phyloP scores from a whole-genome alignment of 1,140 invertebrate genomes.

The Anthonomus grandis region DNA sequence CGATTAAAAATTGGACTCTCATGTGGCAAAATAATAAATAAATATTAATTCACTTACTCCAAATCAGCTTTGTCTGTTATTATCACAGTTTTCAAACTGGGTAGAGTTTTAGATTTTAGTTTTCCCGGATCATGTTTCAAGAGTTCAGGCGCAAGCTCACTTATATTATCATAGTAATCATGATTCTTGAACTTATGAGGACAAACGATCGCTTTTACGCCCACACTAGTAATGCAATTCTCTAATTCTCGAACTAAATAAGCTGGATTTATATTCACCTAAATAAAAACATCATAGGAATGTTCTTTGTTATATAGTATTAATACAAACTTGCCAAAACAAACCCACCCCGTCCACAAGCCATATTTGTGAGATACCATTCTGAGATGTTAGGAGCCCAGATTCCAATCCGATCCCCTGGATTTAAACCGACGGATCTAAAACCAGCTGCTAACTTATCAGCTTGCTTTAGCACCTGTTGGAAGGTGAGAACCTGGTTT shows the following conservation, averaged over 20 bases:
- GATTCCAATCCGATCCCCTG: conserved; percentile 81
- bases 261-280: conserved; percentile 82
- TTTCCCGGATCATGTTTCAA: conserved; percentile 44
- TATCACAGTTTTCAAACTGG: conserved; percentile 34
- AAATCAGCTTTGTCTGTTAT: conserved; percentile 28
- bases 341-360: conserved; percentile 76
- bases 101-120: conserved; percentile 42
- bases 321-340: conserved; percentile 60
- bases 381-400: conserved; percentile 84
- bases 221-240: conserved; percentile 77
- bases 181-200: conserved; percentile 63
- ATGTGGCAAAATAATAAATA: background rate
- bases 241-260: conserved; percentile 75
- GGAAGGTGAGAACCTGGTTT: conserved; percentile 60
- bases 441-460: conserved; percentile 81
- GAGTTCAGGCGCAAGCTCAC: conserved; percentile 53
- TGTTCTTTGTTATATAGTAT: background rate
- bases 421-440: conserved; percentile 68
- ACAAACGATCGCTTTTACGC: conserved; percentile 68
- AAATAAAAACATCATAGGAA: conserved; percentile 17
- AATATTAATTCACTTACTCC: too few species aligned
- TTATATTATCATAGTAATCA: conserved; percentile 71
- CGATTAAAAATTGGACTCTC: background rate
- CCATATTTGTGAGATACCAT: conserved; percentile 79
- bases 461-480: conserved; percentile 60